Base-by-base conservation (phyloP, 2,888 invertebrate species). In the Tethea ocularis region DNA sequence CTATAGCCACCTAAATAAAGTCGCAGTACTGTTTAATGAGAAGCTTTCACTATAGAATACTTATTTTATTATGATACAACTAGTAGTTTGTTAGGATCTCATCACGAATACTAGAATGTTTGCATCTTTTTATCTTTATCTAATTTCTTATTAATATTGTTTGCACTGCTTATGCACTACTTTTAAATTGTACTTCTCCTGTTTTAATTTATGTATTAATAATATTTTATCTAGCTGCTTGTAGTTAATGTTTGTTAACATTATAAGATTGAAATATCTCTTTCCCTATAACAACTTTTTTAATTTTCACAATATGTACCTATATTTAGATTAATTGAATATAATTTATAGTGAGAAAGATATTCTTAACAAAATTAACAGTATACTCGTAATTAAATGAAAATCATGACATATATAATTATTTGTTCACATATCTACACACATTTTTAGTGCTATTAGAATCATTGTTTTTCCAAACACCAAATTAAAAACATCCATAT, bases 161-260 rank as follows among this genome's bases (percentile, higher is more conserved):
- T 88, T 86, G 91, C 91, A 83, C 86, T 71, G 91, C 91, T 91
- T 91, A 69, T 74, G 90, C 90, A 90, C 89, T 76, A 74, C 78
- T 69, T 75, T 70, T 76, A 69, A 67, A 72, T 67, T 72, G 66
- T 46, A 46, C 13, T n/a, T n/a, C 17, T n/a, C 17, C 8, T 20
- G 10, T 20, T 46, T 76, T 68, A 55, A 68, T 75, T 75, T 77
- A n/a, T 63, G 67, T 69, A 68, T 68, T 71, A 66, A 71, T 77
- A 71, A 67, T 79, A 46, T 46, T n/a, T 46, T 46, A 46, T 20
- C 46, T 46, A 46, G 20, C 81, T 80, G 81, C 81, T 75, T 80
- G 77, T 79, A 66, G 71, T 73, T 72, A 20, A 20, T 20, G 20
- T 61, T 72, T 67, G 60, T 64, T 73, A 51, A 61, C 58, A 56